Evolutionary conservation across 2,113 vertebrate species (phyloP).

Genomic region (Isurus oxyrinchus): DNA sequence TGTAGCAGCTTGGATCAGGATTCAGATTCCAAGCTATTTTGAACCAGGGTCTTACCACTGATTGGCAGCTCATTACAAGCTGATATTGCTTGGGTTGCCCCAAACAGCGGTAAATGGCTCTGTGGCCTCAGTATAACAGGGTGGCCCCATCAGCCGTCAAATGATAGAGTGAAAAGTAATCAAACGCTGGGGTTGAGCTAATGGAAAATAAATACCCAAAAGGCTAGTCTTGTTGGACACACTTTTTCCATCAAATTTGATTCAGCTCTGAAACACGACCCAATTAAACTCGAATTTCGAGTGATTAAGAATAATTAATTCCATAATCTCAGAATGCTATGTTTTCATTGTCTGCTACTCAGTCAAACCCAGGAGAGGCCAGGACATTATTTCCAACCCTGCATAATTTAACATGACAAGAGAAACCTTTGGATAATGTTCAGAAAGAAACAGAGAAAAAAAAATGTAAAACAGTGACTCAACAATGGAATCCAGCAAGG

Average conservation of each 20-base stretch:
- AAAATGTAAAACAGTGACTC: neutral
- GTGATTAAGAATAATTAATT: slow-evolving; percentile 36
- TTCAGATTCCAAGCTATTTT: neutral
- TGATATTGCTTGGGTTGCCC: slow-evolving; percentile 5
- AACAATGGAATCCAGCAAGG: neutral
- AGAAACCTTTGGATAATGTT: neutral
- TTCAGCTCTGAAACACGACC: slow-evolving; percentile 24
- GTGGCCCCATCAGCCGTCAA: neutral
- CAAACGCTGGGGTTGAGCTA: slow-evolving; percentile 22
- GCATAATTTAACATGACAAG: neutral
- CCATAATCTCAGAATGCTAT: slow-evolving; percentile 25
- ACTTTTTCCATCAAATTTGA: slow-evolving; percentile 25
- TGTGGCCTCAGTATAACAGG: slow-evolving; percentile 11
- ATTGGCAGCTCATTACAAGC: slow-evolving; percentile 13
- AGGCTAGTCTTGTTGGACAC: neutral
- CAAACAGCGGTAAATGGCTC: neutral
- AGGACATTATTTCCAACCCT: neutral
- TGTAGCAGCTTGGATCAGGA: neutral
- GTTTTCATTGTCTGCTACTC: slow-evolving; percentile 21
- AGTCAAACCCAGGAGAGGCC: neutral
- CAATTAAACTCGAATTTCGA: slow-evolving; percentile 28
- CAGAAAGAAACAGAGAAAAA: neutral
- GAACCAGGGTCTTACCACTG: neutral
- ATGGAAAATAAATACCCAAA: slow-evolving; percentile 34
- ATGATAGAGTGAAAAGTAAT: slow-evolving; percentile 16